Percentiles rank a stretch among this genome's conserved stretches.
Evolutionary conservation across 2,113 vertebrate species (phyloP).

Genomic region (Girardinichthys multiradiatus): DNA sequence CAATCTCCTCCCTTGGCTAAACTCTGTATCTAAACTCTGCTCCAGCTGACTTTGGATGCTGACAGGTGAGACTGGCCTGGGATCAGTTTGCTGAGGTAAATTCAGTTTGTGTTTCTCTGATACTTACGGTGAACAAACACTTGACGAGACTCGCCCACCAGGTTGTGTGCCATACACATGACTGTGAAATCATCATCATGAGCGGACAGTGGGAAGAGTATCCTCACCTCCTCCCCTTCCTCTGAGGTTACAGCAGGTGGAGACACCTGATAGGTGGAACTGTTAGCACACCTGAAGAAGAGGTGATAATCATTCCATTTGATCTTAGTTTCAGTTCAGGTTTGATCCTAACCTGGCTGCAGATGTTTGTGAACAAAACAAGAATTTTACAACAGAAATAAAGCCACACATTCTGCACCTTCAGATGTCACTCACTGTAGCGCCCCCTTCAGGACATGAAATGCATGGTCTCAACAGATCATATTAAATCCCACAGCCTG

Average conservation of each 20-base stretch:
- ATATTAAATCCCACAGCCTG: neutral
- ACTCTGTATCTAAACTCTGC: too few relatives aligned
- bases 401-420: neutral
- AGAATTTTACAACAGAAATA: neutral
- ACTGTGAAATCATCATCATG: constrained; percentile 73
- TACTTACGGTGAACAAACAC: constrained; percentile 40
- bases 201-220: constrained; percentile 32
- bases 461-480: neutral
- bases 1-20: too few relatives aligned
- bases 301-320: neutral
- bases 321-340: neutral
- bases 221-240: constrained; percentile 66
- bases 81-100: neutral
- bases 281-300: constrained; percentile 75
- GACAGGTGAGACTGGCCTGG: neutral
- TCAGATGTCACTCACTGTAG: neutral
- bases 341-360: neutral
- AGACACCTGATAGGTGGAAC: constrained; percentile 3
- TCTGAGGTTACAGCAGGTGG: constrained; percentile 14
- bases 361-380: neutral
- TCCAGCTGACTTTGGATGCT: neutral
- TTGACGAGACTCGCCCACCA: constrained; percentile 65
- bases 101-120: neutral
- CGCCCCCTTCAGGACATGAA: neutral
- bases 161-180: constrained; percentile 84